These are phyloP conservation scores for Cosmia pyralina DNA, from an alignment of 2,888 invertebrate species.

Conservation along the genomic window DNA sequence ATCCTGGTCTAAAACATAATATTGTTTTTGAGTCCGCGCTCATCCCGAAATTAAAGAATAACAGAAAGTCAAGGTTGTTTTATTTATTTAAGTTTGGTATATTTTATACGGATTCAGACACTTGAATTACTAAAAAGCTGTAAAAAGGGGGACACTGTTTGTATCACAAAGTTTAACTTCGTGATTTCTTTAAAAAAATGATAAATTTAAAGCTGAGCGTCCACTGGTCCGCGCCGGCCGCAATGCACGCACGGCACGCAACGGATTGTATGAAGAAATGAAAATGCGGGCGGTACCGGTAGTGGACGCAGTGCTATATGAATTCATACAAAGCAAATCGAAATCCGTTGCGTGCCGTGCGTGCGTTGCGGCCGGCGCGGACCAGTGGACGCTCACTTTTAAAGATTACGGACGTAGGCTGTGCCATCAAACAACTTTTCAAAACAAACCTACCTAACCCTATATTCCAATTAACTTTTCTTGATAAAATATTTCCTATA, in stretches of 20 bases:
- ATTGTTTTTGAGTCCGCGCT: conserved; percentile 23
- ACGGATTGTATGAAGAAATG: too few relatives aligned
- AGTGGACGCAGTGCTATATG: too few relatives aligned
- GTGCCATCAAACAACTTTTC: background rate
- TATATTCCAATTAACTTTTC: background rate
- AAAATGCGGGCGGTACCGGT: too few relatives aligned
- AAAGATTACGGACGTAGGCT: background rate
- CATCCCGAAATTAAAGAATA: conserved; percentile 35
- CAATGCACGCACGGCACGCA: too few relatives aligned
- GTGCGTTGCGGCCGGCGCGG: too few relatives aligned
- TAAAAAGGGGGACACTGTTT: background rate
- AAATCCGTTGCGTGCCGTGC: too few relatives aligned
- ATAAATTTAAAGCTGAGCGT: background rate
- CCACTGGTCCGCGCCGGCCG: too few relatives aligned
- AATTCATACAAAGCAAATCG: too few relatives aligned
- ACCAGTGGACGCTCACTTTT: too few relatives aligned
- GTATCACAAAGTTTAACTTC: background rate
- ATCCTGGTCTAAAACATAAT: conserved; percentile 34
- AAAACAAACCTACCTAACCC: background rate
- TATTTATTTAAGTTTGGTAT: background rate
- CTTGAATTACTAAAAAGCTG: background rate
- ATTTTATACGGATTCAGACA: background rate
- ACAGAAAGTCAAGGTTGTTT: conserved; percentile 4
- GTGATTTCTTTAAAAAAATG: too few relatives aligned
- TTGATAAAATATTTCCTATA: background rate